Base-by-base conservation (phyloP, 2,113 vertebrate species). In the Hydropotes inermis region DNA sequence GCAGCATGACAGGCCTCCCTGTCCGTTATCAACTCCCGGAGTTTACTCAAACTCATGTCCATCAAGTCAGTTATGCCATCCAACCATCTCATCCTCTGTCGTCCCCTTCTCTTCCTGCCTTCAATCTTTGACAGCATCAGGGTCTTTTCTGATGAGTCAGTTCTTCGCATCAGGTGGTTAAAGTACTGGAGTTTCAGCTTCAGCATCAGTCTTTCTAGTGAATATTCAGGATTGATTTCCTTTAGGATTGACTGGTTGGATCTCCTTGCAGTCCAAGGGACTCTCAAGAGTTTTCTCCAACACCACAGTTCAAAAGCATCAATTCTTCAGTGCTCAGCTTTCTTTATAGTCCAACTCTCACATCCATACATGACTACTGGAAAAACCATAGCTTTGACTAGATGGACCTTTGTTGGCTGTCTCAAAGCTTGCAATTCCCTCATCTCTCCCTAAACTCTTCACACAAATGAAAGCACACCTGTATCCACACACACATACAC, bases 11-110 rank as follows among this genome's bases (percentile, higher is more conserved):
- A 70, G n/a, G n/a, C n/a, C 67, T 12, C 19, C 67, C 5, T 23
- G 19, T 70, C 10, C 0, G 0, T 70, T 11, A 39, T 11, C 67
- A 70, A 12, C 67, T 36, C n/a, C 67, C 0, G 0, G n/a, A 70
- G 67, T 70, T 39, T 39, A 39, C n/a, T 70, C n/a, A 70, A 23
- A 39, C 67, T 39, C 10, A 23, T 6, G 5, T 39, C 19, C n/a
- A 39, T 70, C 0, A 0, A 39, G 10, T 23, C n/a, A 23, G 67
- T 70, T n/a, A 70, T 70, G 67, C 67, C 19, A 39, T 70, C 67
- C 67, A 70, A 23, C 19, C 67, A 70, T 39, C n/a, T 70, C 67
- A 39, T 70, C n/a, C 10, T 70, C n/a, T 23, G 19, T 13, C 5
- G 0, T 39, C n/a, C 19, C 19, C 67, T 70, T 70, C 5, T 70